phyloP scores from a whole-genome alignment of 2,113 vertebrate genomes.

The Gymnarchus niloticus region DNA sequence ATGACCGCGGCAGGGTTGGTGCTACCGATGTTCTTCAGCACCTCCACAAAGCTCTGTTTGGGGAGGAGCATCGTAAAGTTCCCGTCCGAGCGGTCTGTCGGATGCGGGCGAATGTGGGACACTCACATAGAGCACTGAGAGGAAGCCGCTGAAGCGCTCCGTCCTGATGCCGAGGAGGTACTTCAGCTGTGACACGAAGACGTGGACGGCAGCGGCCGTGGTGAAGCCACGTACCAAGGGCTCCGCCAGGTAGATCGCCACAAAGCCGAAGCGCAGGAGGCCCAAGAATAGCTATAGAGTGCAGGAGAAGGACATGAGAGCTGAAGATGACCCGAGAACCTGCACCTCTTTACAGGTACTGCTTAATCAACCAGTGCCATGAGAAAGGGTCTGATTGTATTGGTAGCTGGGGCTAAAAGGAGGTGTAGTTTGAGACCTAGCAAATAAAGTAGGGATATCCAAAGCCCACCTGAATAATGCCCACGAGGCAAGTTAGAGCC shows the following conservation, averaged over 20 bases:
- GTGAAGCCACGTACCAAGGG: slow-evolving; percentile 92
- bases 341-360: neutral
- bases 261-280: slow-evolving; percentile 86
- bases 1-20: slow-evolving; percentile 77
- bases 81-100: no score
- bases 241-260: slow-evolving; percentile 90
- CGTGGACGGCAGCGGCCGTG: slow-evolving; percentile 84
- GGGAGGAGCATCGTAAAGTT: neutral
- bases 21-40: slow-evolving; percentile 69
- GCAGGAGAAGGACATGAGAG: no score
- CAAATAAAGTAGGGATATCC: neutral
- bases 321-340: neutral
- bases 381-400: neutral
- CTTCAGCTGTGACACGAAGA: slow-evolving; percentile 87
- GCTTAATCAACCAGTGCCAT: neutral
- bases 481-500: slow-evolving; percentile 80
- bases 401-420: neutral
- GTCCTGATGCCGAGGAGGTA: slow-evolving; percentile 86
- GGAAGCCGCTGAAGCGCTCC: slow-evolving; percentile 72
- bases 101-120: neutral
- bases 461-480: slow-evolving; percentile 82
- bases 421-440: neutral
- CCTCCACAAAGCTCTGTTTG: slow-evolving; percentile 73
- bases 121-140: slow-evolving; percentile 83
- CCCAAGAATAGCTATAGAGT: slow-evolving; percentile 79